Evolutionary conservation across 2,113 vertebrate species (phyloP).

Genomic region (Ivindomyrus marchei): DNA sequence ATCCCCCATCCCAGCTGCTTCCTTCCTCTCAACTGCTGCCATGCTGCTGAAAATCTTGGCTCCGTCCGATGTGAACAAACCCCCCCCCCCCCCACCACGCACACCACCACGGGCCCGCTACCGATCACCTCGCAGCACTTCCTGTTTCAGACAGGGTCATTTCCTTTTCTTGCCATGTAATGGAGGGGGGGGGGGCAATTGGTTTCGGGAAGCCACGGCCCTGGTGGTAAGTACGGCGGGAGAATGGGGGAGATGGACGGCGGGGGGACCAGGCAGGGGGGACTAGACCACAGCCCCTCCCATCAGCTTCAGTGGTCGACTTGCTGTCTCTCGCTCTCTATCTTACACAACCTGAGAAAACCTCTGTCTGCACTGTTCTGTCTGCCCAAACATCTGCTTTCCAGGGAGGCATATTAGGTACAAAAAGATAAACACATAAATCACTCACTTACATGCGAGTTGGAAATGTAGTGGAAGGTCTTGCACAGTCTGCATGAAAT

Average conservation of each 20-base stretch:
- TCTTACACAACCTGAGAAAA: not conserved
- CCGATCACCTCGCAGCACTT: constrained; percentile 65
- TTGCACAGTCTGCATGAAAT: no score
- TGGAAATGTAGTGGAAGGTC: not conserved
- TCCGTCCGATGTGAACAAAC: constrained; percentile 45
- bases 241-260: constrained; percentile 27
- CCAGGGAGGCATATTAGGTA: not conserved
- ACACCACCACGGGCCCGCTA: constrained; percentile 41
- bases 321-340: not conserved
- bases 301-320: not conserved
- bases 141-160: constrained; percentile 60
- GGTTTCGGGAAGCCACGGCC: constrained; percentile 26
- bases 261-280: not conserved
- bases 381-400: constrained; percentile 25
- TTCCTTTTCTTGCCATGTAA: constrained; percentile 51
- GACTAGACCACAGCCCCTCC: constrained; percentile 33
- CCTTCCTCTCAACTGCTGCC: constrained; percentile 62
- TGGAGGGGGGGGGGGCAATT: constrained; percentile 23
- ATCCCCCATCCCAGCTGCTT: constrained; percentile 59
- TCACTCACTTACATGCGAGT: constrained; percentile 1
- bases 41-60: constrained; percentile 45
- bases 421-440: not conserved
- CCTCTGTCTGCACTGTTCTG: constrained; percentile 14
- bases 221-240: constrained; percentile 4
- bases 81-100: not conserved